Conservation (phyloP, 1,140 invertebrate genomes). For the Caenorhabditis latens region DNA sequence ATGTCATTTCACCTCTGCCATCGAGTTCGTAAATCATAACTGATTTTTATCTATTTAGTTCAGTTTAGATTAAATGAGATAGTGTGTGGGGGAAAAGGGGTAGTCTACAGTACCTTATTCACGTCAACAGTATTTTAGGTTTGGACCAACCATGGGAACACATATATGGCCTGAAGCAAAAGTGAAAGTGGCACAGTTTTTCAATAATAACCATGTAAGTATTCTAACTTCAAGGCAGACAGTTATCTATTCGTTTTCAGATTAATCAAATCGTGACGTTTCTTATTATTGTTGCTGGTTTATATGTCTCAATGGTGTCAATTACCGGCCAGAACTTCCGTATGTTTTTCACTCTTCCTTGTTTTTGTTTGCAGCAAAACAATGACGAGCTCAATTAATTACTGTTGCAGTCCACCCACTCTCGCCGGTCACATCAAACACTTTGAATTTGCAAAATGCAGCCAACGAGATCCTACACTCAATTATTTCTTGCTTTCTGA, state of each 20-base stretch:
- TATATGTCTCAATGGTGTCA: constrained; percentile 33
- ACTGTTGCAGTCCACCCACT: constrained; percentile 35
- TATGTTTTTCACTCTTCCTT: not conserved
- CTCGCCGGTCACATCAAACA: constrained; percentile 12
- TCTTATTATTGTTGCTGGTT: constrained; percentile 20
- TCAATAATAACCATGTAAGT: constrained; percentile 50
- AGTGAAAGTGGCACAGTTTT: not conserved
- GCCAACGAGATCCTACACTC: constrained; percentile 40
- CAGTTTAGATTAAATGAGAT: not conserved
- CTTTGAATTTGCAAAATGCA: constrained; percentile 43
- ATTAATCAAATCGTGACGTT: constrained; percentile 26
- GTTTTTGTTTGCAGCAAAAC: not conserved
- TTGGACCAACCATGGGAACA: constrained; percentile 9
- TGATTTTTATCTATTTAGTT: constrained; percentile 38
- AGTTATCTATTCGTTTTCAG: not conserved
- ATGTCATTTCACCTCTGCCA: not conserved
- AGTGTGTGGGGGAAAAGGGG: no score
- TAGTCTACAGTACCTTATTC: not conserved
- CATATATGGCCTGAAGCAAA: constrained; percentile 17
- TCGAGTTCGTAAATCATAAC: constrained; percentile 30
- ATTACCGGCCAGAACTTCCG: constrained; percentile 48
- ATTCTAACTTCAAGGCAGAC: no score
- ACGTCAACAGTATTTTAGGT: not conserved
- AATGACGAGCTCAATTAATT: not conserved
- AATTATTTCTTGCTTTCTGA: constrained; percentile 46